These are phyloP conservation scores for Rhipidura dahli DNA, from an alignment of 2,113 vertebrate species.

Conservation along the genomic window DNA sequence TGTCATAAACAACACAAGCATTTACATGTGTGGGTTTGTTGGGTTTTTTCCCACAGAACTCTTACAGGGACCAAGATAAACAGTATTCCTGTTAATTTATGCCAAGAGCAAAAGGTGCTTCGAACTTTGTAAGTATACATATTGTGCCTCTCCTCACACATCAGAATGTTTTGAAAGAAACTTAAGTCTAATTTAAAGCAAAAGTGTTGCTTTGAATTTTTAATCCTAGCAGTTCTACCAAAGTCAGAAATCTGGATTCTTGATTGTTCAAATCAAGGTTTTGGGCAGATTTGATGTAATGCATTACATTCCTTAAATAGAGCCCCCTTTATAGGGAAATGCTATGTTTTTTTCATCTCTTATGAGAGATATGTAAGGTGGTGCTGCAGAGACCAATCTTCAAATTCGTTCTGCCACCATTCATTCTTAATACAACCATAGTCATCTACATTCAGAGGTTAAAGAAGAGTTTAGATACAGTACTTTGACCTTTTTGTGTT, in stretches of 20 bases:
- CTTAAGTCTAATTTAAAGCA: neutral
- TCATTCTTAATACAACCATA: neutral
- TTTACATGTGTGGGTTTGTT: neutral
- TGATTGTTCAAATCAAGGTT: neutral
- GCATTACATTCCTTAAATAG: neutral
- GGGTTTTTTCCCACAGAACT: constrained; percentile 70
- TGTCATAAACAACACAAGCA: neutral
- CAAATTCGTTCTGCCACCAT: neutral
- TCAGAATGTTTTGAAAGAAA: neutral
- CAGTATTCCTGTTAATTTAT: constrained; percentile 82
- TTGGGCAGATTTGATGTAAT: neutral
- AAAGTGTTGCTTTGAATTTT: neutral
- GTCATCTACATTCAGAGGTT: neutral
- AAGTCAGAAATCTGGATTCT: neutral
- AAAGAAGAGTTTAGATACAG: neutral
- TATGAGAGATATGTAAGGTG: neutral
- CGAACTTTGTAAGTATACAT: constrained; percentile 84
- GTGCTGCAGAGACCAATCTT: neutral
- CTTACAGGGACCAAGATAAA: constrained; percentile 94
- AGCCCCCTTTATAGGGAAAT: neutral
- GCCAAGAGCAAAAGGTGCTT: constrained; percentile 89
- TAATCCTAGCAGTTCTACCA: neutral
- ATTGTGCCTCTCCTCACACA: neutral
- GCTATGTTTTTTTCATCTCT: neutral
- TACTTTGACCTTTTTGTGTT: neutral